Evolutionary conservation across 92 coral and sea anemone species (phyloP).

Genomic region (Heliopora coerulea): DNA sequence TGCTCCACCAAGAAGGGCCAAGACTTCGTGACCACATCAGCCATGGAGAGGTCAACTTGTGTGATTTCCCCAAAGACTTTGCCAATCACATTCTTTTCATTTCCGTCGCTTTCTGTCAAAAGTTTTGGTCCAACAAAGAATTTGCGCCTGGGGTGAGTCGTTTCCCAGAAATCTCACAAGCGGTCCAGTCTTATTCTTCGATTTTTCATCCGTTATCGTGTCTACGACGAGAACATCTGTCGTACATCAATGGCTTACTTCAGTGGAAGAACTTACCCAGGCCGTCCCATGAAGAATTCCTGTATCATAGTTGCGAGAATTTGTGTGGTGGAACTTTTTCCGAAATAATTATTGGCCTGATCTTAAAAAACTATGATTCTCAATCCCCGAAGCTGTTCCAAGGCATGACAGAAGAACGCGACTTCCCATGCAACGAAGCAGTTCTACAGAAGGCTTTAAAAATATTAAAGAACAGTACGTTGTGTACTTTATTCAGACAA

Average conservation of each 20-base stretch:
- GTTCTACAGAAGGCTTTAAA: slow-evolving; percentile 1
- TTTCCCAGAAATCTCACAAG: slow-evolving; percentile 38
- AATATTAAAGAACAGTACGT: background rate
- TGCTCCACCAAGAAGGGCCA: slow-evolving; percentile 86
- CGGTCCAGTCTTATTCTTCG: slow-evolving; percentile 58
- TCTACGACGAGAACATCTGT: slow-evolving; percentile 43
- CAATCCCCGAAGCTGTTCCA: background rate
- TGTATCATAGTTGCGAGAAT: background rate
- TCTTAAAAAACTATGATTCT: background rate
- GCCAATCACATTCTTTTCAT: slow-evolving; percentile 77
- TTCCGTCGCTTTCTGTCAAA: slow-evolving; percentile 64
- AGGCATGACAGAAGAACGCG: background rate
- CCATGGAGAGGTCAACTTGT: slow-evolving; percentile 80
- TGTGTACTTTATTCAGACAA: slow-evolving; percentile 65
- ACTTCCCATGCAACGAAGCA: slow-evolving; percentile 17
- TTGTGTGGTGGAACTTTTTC: background rate
- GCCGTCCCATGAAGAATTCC: slow-evolving; percentile 61
- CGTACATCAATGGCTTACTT: slow-evolving; percentile 41
- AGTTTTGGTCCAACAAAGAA: slow-evolving; percentile 25
- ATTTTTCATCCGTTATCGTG: slow-evolving; percentile 72
- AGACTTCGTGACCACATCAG: slow-evolving; percentile 81
- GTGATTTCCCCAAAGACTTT: slow-evolving; percentile 50
- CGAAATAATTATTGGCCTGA: background rate
- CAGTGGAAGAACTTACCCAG: slow-evolving; percentile 52
- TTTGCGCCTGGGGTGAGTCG: background rate